Percentiles rank a stretch among this genome's conserved stretches.
Conservation (phyloP, 2,888 invertebrate genomes). For the Orthonychiurus folsomi region DNA sequence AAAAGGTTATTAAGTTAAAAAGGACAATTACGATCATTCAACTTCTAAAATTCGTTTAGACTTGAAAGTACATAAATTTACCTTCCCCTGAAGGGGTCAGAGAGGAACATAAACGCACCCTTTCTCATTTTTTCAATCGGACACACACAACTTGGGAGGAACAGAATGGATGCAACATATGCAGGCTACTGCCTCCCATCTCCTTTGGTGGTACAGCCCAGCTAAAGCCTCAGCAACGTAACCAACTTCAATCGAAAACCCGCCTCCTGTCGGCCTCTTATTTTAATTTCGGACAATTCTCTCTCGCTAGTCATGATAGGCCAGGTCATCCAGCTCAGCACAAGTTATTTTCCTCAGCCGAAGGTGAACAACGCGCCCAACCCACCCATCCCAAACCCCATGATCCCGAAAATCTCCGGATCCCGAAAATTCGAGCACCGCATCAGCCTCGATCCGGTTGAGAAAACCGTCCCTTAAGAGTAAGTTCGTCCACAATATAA, state of each 20-base stretch:
- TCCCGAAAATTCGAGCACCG: neutral
- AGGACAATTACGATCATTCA: too few relatives aligned
- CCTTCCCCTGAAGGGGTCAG: neutral
- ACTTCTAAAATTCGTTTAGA: neutral
- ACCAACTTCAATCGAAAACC: too few relatives aligned
- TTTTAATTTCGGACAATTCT: too few relatives aligned
- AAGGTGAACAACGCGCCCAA: slow-evolving; percentile 24
- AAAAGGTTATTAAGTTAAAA: too few relatives aligned
- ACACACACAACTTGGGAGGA: neutral
- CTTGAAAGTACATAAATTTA: neutral
- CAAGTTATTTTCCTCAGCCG: slow-evolving; percentile 33
- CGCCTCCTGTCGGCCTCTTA: neutral
- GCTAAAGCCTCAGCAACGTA: neutral
- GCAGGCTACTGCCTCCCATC: too few relatives aligned
- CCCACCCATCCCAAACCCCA: slow-evolving; percentile 8
- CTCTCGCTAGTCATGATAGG: neutral
- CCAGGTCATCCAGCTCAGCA: slow-evolving; percentile 3
- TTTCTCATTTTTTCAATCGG: neutral
- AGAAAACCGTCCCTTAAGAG: too few relatives aligned
- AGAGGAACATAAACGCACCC: neutral
- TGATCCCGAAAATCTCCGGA: neutral
- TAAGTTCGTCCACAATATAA: too few relatives aligned
- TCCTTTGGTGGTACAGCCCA: too few relatives aligned
- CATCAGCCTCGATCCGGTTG: too few relatives aligned
- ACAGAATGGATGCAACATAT: neutral